These are phyloP conservation scores for Sicus ferrugineus DNA, from an alignment of 2,888 invertebrate species.

Conservation along the genomic window DNA sequence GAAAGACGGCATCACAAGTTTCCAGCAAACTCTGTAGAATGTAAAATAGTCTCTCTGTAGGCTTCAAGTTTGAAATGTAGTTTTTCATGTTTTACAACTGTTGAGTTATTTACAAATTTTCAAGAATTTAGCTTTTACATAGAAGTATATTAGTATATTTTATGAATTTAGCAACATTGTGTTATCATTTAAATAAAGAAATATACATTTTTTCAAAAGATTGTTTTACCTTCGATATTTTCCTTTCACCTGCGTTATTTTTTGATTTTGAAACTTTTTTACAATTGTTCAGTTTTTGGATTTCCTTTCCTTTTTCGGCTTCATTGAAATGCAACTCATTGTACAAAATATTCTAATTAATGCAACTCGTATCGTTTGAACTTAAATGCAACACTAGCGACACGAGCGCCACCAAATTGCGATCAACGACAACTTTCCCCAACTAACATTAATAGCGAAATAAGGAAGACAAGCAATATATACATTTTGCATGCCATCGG, in stretches of 20 bases:
- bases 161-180: conserved; percentile 2
- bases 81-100: not conserved
- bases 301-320: not conserved
- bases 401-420: conserved; percentile 30
- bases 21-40: too few relatives aligned
- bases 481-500: conserved; percentile 48
- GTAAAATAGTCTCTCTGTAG: not conserved
- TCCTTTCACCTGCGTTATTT: not conserved
- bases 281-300: conserved; percentile 24
- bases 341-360: conserved; percentile 42
- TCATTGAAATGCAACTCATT: conserved; percentile 44
- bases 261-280: conserved; percentile 8
- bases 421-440: conserved; percentile 36
- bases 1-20: too few relatives aligned
- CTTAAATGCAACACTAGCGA: not conserved
- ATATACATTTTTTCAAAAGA: conserved; percentile 1
- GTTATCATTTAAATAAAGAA: conserved; percentile 1
- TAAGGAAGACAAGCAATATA: conserved; percentile 46
- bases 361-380: not conserved
- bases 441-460: conserved; percentile 25
- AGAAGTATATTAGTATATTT: not conserved
- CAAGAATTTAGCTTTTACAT: not conserved
- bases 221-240: conserved; percentile 8
- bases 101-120: not conserved
- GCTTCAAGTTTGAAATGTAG: too few relatives aligned